Evolutionary conservation across 92 coral and sea anemone species (phyloP).

Genomic region (Actinernus sp.): DNA sequence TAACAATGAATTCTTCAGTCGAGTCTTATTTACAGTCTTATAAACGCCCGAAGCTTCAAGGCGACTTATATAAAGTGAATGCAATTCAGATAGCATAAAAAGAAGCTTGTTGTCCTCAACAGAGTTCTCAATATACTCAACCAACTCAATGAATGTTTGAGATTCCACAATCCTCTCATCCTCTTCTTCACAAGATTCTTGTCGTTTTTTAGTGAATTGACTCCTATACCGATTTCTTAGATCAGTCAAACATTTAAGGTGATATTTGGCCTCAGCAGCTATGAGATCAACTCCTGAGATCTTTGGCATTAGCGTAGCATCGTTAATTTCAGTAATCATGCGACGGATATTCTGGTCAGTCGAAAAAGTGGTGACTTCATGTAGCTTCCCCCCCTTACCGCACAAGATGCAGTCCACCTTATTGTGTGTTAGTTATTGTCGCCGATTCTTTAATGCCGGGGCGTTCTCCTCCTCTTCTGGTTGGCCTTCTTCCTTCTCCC

Average conservation of each 20-base stretch:
- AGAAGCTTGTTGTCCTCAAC: conserved; percentile 34
- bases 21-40: conserved; percentile 3
- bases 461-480: conserved; percentile 42
- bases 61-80: conserved; percentile 28
- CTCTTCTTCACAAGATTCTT: conserved; percentile 40
- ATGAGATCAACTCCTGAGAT: conserved; percentile 74
- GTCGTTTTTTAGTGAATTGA: conserved; percentile 39
- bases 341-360: conserved; percentile 55
- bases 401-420: conserved; percentile 64
- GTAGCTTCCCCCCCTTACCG: conserved; percentile 39
- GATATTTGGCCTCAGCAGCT: conserved; percentile 77
- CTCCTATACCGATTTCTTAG: conserved; percentile 64
- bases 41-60: conserved; percentile 3
- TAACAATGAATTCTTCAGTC: conserved; percentile 30
- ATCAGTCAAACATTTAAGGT: conserved; percentile 67
- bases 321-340: conserved; percentile 67
- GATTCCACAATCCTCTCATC: conserved; percentile 61
- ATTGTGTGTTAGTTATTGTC: conserved; percentile 24
- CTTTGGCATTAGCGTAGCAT: conserved; percentile 49
- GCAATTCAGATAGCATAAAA: conserved; percentile 45
- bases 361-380: conserved; percentile 62
- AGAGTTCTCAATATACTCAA: conserved; percentile 48
- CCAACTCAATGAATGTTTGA: conserved; percentile 63
- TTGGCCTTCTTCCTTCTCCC: conserved; percentile 7
- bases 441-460: conserved; percentile 30